These are phyloP conservation scores for Apotomis turbidana DNA, from an alignment of 2,888 invertebrate genomes.

Conservation along the genomic window DNA sequence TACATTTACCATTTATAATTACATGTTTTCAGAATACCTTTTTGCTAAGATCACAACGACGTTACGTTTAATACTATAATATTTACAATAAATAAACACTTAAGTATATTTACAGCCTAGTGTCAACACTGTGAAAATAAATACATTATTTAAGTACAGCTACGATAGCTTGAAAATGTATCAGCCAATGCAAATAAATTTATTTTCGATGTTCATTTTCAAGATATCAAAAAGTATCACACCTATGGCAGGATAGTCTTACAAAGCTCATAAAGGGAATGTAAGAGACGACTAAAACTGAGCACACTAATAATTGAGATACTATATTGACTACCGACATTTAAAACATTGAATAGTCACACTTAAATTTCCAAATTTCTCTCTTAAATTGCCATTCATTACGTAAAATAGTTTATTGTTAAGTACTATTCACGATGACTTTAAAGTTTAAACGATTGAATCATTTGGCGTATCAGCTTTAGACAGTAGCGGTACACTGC, in stretches of 20 bases:
- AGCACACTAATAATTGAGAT: conserved; percentile 40
- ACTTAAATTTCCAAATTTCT: conserved; percentile 44
- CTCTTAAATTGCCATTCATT: conserved; percentile 43
- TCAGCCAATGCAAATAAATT: conserved; percentile 26
- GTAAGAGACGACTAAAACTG: conserved; percentile 43
- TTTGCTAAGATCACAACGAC: conserved; percentile 76
- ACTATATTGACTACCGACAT: conserved; percentile 40
- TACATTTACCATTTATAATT: conserved; percentile 56
- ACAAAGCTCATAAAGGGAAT: conserved; percentile 48
- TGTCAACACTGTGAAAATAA: conserved; percentile 57
- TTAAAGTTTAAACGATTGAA: conserved; percentile 66
- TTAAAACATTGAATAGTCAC: conserved; percentile 44
- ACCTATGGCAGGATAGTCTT: conserved; percentile 48
- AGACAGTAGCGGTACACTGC: conserved; percentile 76
- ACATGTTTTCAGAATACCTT: conserved; percentile 48
- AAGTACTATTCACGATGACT: conserved; percentile 3
- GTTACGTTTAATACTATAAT: conserved; percentile 62
- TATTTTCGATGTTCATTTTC: conserved; percentile 41
- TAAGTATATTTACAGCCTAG: conserved; percentile 70
- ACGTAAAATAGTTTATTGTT: conserved; percentile 29
- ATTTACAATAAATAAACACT: conserved; percentile 75
- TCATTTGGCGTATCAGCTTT: conserved; percentile 75
- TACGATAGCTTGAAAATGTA: conserved; percentile 25
- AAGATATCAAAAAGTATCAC: conserved; percentile 47
- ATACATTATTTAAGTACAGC: conserved; percentile 49